Evolutionary conservation across 2,797 vertebrate species (phyloP), one percentile per base, ranked within the genome.

Genomic region (Peromyscus melanophrys): DNA sequence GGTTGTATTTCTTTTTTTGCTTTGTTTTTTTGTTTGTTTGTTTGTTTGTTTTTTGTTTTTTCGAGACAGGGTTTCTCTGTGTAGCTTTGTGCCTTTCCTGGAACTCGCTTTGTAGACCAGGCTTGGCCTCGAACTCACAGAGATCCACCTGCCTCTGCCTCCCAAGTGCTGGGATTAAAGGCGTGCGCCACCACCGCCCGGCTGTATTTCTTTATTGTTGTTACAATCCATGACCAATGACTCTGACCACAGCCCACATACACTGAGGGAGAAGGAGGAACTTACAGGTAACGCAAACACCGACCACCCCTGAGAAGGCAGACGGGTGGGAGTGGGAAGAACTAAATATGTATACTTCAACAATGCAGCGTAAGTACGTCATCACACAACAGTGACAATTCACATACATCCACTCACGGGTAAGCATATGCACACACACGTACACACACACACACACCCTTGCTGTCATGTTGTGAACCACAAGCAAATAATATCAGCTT

Each of bases 181-280:
- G n/a, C n/a, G n/a, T n/a, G n/a, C n/a, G n/a, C n/a, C n/a, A n/a
- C n/a, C n/a, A n/a, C n/a, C n/a, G n/a, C n/a, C n/a, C n/a, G n/a
- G n/a, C n/a, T n/a, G n/a, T n/a, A n/a, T n/a, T n/a, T n/a, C n/a
- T 88, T 81, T 90, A 69, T 87, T 89, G 17, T 69, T 94, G 37
- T 75, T 43, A 92, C 23, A 40, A 61, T 71, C 29, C 37, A 40
- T 46, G 13, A 78, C 75, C 71, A 92, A 46, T 78, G 37, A 91
- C 43, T 80, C 73, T 0, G 80, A 52, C 12, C 61, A 16, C 4
- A 43, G 29, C 34, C 55, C 43, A 95, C 71, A 78, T 23, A 71
- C 11, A 86, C 37, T 25, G 43, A 40, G 82, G 90, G 49, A 40
- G 7, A 77, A 27, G 57, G 8, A 31, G 83, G n/a, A 89, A 61